A percentile compares a stretch with the other conserved stretches of the same genome.
Conservation (phyloP, 2,888 invertebrate genomes). For the Luperina nickerlii region DNA sequence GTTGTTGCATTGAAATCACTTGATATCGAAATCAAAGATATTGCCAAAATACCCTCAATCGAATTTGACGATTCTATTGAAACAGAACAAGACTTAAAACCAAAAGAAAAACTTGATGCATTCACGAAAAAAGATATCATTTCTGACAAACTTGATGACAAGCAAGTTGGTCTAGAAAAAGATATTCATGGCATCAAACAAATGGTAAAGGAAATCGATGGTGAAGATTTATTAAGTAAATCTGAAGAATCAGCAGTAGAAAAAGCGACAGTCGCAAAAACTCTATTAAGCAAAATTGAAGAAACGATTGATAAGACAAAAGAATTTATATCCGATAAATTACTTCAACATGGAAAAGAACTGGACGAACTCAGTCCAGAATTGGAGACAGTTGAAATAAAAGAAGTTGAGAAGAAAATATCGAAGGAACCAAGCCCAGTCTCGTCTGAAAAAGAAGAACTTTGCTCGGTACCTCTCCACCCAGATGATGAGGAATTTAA, state of each 20-base stretch:
- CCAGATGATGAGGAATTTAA: conserved; percentile 1
- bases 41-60: neutral
- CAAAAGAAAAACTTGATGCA: conserved; percentile 19
- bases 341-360: conserved; percentile 4
- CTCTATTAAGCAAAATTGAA: neutral
- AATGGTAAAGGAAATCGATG: conserved; percentile 59
- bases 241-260: conserved; percentile 5
- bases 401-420: neutral
- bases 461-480: neutral
- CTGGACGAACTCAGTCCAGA: neutral
- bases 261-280: neutral
- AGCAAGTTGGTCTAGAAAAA: conserved; percentile 84
- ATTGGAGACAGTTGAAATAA: neutral
- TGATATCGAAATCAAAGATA: conserved; percentile 44
- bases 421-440: conserved; percentile 12
- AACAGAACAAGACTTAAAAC: conserved; percentile 20
- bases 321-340: conserved; percentile 11
- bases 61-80: conserved; percentile 16
- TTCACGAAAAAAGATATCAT: conserved; percentile 38
- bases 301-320: conserved; percentile 5
- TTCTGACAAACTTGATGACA: conserved; percentile 80
- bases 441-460: conserved; percentile 1
- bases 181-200: conserved; percentile 65
- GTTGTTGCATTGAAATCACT: conserved; percentile 24
- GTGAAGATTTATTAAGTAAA: conserved; percentile 48